Evolutionary conservation across 1,140 invertebrate genomes (phyloP), one percentile per base, ranked within the genome.

Genomic region (Scaptomyza montana): DNA sequence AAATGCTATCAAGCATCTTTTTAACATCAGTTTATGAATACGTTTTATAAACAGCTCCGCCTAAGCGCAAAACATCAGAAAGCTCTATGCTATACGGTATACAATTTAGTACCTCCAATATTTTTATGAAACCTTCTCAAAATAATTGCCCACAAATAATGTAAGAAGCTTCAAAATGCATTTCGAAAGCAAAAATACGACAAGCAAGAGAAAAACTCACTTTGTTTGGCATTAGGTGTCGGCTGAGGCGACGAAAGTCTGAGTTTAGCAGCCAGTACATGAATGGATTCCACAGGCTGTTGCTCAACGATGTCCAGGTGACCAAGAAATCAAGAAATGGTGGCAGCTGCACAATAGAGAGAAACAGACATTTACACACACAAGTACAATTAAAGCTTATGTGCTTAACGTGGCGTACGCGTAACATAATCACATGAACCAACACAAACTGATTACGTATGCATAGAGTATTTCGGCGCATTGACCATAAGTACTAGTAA

Each of bases 261-360:
- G 96, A 96, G 92, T 97, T 97, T 74, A 97, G 93, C 46, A 97
- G 93, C 96, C 96, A 97, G 91, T 97, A 97, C 57, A 97, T 94
- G 89, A 97, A 97, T 5, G 96, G 96, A 93, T 97, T 97, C 96
- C 96, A 97, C 89, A 97, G 95, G 91, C 96, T 96, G 91, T 97
- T 96, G 80, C 96, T 97, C n/a, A 97, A 92, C 2, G 96, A 96
- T 65, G 96, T 92, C 96, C 96, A 97, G 41, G 96, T 97, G 56
- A 96, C 96, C 16, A 96, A 92, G 87, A 97, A 97, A 90, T 97
- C 96, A 63, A 97, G 92, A 64, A 95, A 94, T 6, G 95, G 94
- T 1, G 96, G 96, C 74, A 96, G 94, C 94, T 96, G 91, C 3
- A 80, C n/a, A 12, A n/a, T 13, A 54, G 3, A 30, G 36, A n/a